Percentiles rank a stretch among this genome's conserved stretches.
Conservation (phyloP, 2,113 vertebrate species). For the Carettochelys insculpta region DNA sequence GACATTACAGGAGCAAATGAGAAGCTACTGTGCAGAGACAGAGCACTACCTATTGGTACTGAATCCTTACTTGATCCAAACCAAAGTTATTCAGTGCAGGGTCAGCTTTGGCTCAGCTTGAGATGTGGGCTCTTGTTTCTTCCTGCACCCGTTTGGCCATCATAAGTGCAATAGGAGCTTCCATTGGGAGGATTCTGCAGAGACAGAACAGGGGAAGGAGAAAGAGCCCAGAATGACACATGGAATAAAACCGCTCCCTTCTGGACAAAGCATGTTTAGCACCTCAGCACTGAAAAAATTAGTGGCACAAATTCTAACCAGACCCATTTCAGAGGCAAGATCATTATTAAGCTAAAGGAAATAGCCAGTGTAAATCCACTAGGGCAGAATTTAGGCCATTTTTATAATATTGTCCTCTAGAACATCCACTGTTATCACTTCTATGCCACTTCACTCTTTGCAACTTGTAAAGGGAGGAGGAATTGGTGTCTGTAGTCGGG, state of each 20-base stretch:
- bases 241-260: not conserved
- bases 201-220: not conserved
- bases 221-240: not conserved
- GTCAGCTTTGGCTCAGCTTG: not conserved
- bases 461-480: not conserved
- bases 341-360: not conserved
- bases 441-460: not conserved
- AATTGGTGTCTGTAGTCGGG: not conserved
- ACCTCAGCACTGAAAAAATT: not conserved
- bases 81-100: not conserved
- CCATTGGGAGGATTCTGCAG: not conserved
- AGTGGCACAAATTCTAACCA: not conserved
- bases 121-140: not conserved
- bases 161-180: not conserved
- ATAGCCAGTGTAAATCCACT: not conserved
- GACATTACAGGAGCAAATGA: not conserved
- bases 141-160: not conserved
- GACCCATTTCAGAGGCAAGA: fast-evolving
- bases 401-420: not conserved
- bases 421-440: not conserved
- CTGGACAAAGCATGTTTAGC: not conserved
- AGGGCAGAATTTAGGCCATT: not conserved
- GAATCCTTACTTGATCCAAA: not conserved
- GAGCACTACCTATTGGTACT: not conserved
- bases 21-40: not conserved